Conservation (phyloP, 2,113 vertebrate genomes). For the Oenanthe oenanthe region DNA sequence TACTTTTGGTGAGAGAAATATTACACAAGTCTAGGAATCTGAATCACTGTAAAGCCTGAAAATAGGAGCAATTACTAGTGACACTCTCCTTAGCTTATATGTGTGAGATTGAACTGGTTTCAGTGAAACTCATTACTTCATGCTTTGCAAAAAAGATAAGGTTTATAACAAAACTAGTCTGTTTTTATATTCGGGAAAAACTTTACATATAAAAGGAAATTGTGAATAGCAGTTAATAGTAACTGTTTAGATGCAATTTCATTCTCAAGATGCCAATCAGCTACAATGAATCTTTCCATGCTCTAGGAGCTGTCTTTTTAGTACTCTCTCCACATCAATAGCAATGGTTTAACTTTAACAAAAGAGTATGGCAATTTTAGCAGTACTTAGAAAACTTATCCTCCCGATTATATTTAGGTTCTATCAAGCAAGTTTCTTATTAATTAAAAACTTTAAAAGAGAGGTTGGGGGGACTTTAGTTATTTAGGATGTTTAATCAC, state of each 20-base stretch:
- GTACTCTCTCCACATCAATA: not conserved
- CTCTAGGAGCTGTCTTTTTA: not conserved
- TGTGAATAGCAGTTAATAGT: not conserved
- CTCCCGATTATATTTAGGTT: not conserved
- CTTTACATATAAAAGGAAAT: not conserved
- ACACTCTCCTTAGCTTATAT: not conserved
- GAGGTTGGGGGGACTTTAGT: not conserved
- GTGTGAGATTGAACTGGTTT: not conserved
- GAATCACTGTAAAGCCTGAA: not conserved
- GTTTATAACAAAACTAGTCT: not conserved
- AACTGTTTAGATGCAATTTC: not conserved
- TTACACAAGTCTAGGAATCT: not conserved
- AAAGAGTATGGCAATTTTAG: not conserved
- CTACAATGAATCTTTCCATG: not conserved
- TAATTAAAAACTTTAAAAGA: not conserved
- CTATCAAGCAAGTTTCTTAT: not conserved
- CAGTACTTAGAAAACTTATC: not conserved
- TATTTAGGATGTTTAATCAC: not conserved
- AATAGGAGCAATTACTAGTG: not conserved
- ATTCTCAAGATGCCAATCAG: not conserved
- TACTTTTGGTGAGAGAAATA: not conserved
- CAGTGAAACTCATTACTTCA: not conserved
- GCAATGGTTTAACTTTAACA: not conserved
- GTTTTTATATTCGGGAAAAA: not conserved
- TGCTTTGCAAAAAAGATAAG: not conserved